Evolutionary conservation across 1,140 invertebrate species (phyloP).

Genomic region (Monomorium pharaonis): DNA sequence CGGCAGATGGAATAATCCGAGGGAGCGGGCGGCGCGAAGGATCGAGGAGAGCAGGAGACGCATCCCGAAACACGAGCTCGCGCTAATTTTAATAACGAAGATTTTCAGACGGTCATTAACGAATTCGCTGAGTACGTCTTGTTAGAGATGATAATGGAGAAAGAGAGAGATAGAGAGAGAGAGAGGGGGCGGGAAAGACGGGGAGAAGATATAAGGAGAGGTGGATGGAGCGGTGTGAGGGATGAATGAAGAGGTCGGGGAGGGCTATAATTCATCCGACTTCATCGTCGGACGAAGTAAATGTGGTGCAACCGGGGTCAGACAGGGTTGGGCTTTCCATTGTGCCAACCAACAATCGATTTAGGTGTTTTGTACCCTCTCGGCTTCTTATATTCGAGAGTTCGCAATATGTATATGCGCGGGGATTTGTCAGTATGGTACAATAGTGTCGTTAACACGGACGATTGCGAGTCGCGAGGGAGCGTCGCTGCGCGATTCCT

Average conservation of each 20-base stretch:
- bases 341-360: conserved; percentile 42
- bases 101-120: conserved; percentile 67
- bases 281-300: conserved; percentile 33
- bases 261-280: conserved; percentile 15
- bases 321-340: conserved; percentile 15
- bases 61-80: conserved; percentile 56
- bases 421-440: conserved; percentile 19
- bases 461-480: not conserved
- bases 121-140: conserved; percentile 66
- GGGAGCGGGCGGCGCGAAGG: not conserved
- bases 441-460: conserved; percentile 48
- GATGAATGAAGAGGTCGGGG: conserved; percentile 27
- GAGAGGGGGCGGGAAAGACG: too few species aligned
- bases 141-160: conserved; percentile 45
- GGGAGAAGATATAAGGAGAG: not conserved
- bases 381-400: conserved; percentile 51
- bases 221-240: not conserved
- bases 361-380: conserved; percentile 50
- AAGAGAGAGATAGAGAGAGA: too few species aligned
- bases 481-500: not conserved
- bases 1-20: conserved; percentile 20
- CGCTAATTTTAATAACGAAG: conserved; percentile 73
- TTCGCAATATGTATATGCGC: conserved; percentile 7
- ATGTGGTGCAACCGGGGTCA: conserved; percentile 29
- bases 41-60: not conserved